phyloP scores from a whole-genome alignment of 2,797 vertebrate species.

The Oryzias dopingdopingensis region DNA sequence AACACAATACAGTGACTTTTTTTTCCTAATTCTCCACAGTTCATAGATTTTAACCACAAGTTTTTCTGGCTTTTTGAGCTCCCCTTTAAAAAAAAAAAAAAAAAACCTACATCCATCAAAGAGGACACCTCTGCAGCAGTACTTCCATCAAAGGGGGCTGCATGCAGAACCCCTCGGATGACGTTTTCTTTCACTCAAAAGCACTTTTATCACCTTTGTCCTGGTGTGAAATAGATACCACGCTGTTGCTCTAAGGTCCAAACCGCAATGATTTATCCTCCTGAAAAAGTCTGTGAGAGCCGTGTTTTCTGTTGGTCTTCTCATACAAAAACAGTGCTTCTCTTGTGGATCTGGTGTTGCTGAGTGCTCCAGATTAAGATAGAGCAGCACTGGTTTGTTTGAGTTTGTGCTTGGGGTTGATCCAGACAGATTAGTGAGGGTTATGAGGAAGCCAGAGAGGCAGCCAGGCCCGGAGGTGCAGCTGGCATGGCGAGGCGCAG shows the following conservation, averaged over 20 bases:
- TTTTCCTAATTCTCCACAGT: constrained; percentile 5
- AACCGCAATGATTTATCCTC: constrained; percentile 52
- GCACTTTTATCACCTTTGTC: constrained; percentile 65
- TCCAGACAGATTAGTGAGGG: constrained; percentile 72
- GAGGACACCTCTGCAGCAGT: constrained; percentile 62
- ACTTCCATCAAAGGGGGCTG: constrained; percentile 60
- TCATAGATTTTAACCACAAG: constrained; percentile 21
- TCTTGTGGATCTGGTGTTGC: constrained; percentile 54
- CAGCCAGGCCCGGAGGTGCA: constrained; percentile 57
- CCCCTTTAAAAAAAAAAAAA: constrained; percentile 33
- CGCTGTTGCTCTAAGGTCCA: constrained; percentile 40
- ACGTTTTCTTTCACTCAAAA: constrained; percentile 66
- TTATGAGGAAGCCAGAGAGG: constrained; percentile 48
- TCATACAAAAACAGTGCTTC: constrained; percentile 39
- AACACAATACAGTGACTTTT: constrained; percentile 7
- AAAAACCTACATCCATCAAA: constrained; percentile 69
- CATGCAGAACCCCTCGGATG: constrained; percentile 45
- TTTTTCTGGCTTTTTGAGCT: constrained; percentile 50
- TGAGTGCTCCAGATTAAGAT: constrained; percentile 51
- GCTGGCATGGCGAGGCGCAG: constrained; percentile 56
- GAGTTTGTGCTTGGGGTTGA: constrained; percentile 75
- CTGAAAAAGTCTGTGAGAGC: constrained; percentile 37
- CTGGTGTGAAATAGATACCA: constrained; percentile 66
- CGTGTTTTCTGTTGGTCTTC: constrained; percentile 37
- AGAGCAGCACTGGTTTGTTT: constrained; percentile 63